Evolutionary conservation across 2,888 invertebrate genomes (phyloP), one percentile per base, ranked within the genome.

Genomic region (Pterostichus madidus): DNA sequence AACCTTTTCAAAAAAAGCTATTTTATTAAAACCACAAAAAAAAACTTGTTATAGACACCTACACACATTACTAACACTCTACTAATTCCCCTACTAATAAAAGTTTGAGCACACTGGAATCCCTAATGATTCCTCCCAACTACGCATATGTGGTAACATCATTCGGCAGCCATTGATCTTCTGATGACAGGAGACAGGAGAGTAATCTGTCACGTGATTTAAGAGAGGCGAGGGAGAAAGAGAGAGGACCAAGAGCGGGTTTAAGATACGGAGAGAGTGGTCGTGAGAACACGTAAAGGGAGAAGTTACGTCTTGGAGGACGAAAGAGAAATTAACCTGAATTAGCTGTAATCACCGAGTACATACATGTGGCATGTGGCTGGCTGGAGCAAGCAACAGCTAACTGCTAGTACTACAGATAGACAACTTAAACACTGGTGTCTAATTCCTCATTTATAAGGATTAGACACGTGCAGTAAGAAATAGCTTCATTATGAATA

Each of bases 261-360:
- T 39, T 39, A 39, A 39, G 39, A 39, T 39, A 5, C 6, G 39
- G 39, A 49, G 11, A 4, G 8, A n/a, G 49, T 49, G 39, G 39
- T 13, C 49, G 49, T 49, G 49, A 49, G 13, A 11, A 49, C 49
- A 49, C n/a, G 49, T 13, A 49, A 4, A 49, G 10, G 49, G 49
- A 49, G 49, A 10, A 31, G 59, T 39, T 32, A 32, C 64, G 35
- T 64, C 64, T 64, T 64, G 13, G 35, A 64, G 11, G 64, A 64
- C 31, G 64, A 64, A 64, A 35, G 49, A 49, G 49, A 64, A 35
- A 64, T 64, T 64, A 64, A 64, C 64, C 64, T 64, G 35, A 64
- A 64, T 64, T 64, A 64, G 64, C 64, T 32, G 64, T 64, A 64
- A 64, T 64, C 64, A 64, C 64, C 35, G 24, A 24, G 24, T 24